phyloP scores from a whole-genome alignment of 2,797 vertebrate genomes.

The Pachyuromys duprasi region DNA sequence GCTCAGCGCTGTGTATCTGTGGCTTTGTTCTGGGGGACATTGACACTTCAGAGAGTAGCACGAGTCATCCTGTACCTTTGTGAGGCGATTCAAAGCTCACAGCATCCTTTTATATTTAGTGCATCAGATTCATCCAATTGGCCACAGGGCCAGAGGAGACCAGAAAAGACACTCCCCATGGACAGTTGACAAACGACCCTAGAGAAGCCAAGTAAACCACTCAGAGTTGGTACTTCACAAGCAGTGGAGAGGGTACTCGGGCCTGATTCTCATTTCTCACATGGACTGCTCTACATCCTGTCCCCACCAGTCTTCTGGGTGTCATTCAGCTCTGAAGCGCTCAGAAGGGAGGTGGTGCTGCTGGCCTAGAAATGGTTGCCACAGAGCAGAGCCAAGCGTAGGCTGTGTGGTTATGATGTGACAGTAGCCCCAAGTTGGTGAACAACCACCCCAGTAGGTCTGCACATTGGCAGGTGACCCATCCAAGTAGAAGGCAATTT shows the following conservation, averaged over 20 bases:
- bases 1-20: not conserved
- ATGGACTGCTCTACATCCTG: not conserved
- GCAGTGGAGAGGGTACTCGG: not conserved
- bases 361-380: not conserved
- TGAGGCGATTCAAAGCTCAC: slow-evolving; percentile 34
- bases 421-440: not conserved
- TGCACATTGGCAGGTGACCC: not conserved
- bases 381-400: not conserved
- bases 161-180: not conserved
- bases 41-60: slow-evolving; percentile 25
- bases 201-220: not conserved
- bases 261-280: not conserved
- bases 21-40: slow-evolving; percentile 45
- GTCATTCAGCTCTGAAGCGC: accelerated
- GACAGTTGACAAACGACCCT: not conserved
- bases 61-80: not conserved
- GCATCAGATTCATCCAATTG: not conserved
- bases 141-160: not conserved
- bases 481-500: not conserved
- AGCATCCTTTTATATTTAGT: slow-evolving; percentile 37
- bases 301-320: not conserved
- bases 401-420: no score
- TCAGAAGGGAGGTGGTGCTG: not conserved
- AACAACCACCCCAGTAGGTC: accelerated
- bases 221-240: not conserved